phyloP scores from a whole-genome alignment of 2,888 invertebrate genomes.

The Polymixis flavicincta region DNA sequence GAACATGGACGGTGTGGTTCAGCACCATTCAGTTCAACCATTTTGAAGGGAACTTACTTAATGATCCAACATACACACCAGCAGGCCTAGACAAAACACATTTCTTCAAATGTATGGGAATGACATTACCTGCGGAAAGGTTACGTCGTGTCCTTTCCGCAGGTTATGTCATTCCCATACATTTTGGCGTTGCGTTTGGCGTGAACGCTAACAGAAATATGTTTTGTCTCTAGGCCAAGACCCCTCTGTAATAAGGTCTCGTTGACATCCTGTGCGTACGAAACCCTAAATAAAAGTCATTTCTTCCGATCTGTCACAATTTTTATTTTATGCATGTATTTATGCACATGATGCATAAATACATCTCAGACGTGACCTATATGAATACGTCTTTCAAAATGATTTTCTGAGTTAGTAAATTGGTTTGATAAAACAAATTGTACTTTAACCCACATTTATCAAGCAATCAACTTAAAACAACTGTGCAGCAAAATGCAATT shows the following conservation, averaged over 20 bases:
- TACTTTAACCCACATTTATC: constrained; percentile 11
- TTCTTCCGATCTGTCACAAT: background rate
- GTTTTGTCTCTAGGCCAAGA: no score
- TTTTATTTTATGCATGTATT: background rate
- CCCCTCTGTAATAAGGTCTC: background rate
- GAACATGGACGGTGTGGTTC: no score
- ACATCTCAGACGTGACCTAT: background rate
- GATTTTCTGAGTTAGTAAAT: background rate
- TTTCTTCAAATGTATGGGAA: no score
- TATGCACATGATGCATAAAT: background rate
- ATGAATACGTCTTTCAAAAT: background rate
- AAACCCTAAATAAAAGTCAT: background rate
- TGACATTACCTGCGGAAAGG: no score
- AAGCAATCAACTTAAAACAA: constrained; percentile 13
- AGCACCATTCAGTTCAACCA: no score
- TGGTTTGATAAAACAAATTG: constrained; percentile 7
- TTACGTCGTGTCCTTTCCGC: no score
- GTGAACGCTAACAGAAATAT: no score
- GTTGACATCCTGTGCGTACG: background rate
- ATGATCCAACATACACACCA: no score
- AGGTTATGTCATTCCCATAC: no score
- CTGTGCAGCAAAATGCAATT: constrained; percentile 14
- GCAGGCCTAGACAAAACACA: no score
- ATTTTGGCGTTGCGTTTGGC: no score
- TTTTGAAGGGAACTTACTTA: no score